Evolutionary conservation across 2,888 invertebrate species (phyloP), one percentile per base, ranked within the genome.

Genomic region (Mamestra brassicae): DNA sequence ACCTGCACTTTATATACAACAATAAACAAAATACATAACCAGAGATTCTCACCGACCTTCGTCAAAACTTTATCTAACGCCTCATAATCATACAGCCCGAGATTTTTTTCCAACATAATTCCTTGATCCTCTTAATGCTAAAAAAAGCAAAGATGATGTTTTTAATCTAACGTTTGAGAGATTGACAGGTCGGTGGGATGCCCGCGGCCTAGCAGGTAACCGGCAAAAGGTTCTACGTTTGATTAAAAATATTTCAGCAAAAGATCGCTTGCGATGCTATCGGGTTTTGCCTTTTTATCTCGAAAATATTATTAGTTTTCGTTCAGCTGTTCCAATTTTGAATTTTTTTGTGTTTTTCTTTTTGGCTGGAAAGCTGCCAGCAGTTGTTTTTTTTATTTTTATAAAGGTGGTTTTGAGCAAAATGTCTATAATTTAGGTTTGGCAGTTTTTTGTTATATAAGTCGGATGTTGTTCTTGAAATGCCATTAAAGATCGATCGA

Each of bases 241-340:
- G 96, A 96, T 96, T 96, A 96, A 95, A 95, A 95, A 95, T 95
- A 94, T 95, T 96, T 95, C 95, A 95, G 96, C 95, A 91, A 95
- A 94, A 92, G 92, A 87, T 81, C 81, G 80, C 87, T 81, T 61
- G 79, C 84, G 93, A 92, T 93, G 86, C 87, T 92, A 93, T 94
- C 92, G 87, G 80, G 80, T 88, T 89, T 84, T 81, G 85, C 79
- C 77, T 87, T 90, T 89, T 90, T 88, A 85, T 83, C 70, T 84
- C 81, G 74, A 66, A 17, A 76, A 80, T 85, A 81, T 71, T 71
- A 60, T 87, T 89, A 80, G 76, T 81, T 86, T 87, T 85, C 79
- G 76, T 84, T 78, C 87, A 87, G 82, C 87, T 86, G 86, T 76
- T 80, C 61, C 62, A 58, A 78, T 70, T 74, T 76, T 64, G 54